Base-by-base conservation (phyloP, 2,113 vertebrate genomes). In the Daphoenositta chrysoptera region DNA sequence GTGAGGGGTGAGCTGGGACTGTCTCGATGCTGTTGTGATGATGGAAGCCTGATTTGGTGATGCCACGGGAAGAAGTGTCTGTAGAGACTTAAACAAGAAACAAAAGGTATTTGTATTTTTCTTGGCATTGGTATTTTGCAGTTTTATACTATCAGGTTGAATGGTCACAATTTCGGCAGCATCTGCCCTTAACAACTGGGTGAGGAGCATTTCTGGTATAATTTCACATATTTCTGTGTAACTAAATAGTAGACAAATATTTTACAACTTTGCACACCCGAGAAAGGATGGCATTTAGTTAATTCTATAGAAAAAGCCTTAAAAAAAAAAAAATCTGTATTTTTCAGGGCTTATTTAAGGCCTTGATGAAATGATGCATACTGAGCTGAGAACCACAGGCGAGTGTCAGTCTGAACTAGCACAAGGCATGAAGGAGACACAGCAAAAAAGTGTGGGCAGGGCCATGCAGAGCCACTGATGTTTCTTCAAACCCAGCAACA, bases 11-110 rank as follows among this genome's bases (percentile, higher is more conserved):
- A 65, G 37, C 48, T 56, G 45, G 31, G 39, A 26, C 28, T 40
- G 5, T 7, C 60, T 70, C 0, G 0, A 11, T 27, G 44, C 66
- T 40, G 9, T 51, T 19, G 21, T 2, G 13, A 19, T 5, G 11
- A 44, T 11, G 10, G 20, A 48, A 65, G 35, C 39, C 19, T 45
- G 48, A 65, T 24, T 15, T 50, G 61, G 48, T 44, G 70, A 47
- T 60, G 53, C 9, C 2, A 22, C 39, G 26, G 57, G 61, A 30
- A 69, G 45, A 76, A 69, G 15, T 18, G 47, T 26, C 54, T 81
- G 68, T 31, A 53, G 44, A 65, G 48, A 80, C 7, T 21, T 17
- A 57, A 86, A 58, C 31, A 35, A 24, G 23, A 72, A 92, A 48
- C 44, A 70, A 45, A 45, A 73, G 28, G 6, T 40, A 35, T 51